Evolutionary conservation across 2,797 vertebrate genomes (phyloP).

Genomic region (Gila robusta): DNA sequence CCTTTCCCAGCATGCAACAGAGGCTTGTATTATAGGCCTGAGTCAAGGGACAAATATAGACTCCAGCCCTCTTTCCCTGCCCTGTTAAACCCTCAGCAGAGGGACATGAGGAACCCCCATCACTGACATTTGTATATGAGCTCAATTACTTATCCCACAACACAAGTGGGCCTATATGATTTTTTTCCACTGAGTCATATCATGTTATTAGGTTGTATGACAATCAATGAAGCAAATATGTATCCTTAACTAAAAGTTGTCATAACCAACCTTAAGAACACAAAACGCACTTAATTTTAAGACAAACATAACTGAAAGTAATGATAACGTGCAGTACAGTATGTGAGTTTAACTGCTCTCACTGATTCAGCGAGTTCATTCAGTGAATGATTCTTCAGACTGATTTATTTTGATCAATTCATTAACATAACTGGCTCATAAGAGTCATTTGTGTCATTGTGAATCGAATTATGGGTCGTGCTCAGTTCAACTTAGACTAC

Average conservation of each 20-base stretch:
- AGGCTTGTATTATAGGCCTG: constrained; percentile 60
- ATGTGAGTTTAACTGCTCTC: neutral
- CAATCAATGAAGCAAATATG: neutral
- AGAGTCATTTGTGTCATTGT: neutral
- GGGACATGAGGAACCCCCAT: constrained; percentile 30
- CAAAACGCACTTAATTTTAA: neutral
- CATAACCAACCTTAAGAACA: neutral
- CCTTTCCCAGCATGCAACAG: constrained; percentile 73
- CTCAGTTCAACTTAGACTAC: neutral
- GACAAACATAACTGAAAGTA: neutral
- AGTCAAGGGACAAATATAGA: constrained; percentile 67
- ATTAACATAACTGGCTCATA: neutral
- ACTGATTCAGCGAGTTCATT: neutral
- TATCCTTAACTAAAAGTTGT: neutral
- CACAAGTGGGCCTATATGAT: neutral
- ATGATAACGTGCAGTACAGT: neutral
- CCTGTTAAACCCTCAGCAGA: constrained; percentile 15
- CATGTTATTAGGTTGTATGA: neutral
- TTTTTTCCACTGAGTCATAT: neutral
- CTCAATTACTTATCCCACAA: constrained; percentile 36
- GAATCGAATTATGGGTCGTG: neutral
- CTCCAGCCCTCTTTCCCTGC: constrained; percentile 1
- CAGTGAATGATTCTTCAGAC: neutral
- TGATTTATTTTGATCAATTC: neutral
- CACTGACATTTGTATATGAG: constrained; percentile 24